Evolutionary conservation across 2,113 vertebrate species (phyloP).

Genomic region (Chaenocephalus aceratus): DNA sequence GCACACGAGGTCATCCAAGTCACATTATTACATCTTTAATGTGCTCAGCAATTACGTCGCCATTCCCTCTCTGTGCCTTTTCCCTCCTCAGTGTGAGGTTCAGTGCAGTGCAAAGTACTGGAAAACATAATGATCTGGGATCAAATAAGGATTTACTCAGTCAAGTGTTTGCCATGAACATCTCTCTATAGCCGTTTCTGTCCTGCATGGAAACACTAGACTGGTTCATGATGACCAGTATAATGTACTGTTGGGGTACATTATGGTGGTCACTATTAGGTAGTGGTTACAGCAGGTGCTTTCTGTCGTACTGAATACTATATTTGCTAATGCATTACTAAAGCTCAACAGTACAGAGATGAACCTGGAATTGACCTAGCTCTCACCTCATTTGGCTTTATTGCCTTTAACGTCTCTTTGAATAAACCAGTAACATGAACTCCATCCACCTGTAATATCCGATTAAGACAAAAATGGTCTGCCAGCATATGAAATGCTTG

Average conservation of each 20-base stretch:
- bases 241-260: not conserved
- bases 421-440: not conserved
- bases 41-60: slow-evolving; percentile 24
- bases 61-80: slow-evolving; percentile 30
- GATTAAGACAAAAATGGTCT: not conserved
- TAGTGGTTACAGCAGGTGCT: not conserved
- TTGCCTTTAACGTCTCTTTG: not conserved
- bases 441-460: not conserved
- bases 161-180: slow-evolving; percentile 22
- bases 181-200: slow-evolving; percentile 20
- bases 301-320: not conserved
- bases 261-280: not conserved
- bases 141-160: slow-evolving; percentile 46
- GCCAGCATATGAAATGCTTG: not conserved
- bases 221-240: not conserved
- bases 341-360: not conserved
- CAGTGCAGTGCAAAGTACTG: slow-evolving; percentile 40
- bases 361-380: not conserved
- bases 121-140: slow-evolving; percentile 51
- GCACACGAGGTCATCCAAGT: slow-evolving; percentile 17
- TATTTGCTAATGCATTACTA: not conserved
- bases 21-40: slow-evolving; percentile 35
- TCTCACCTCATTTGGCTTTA: slow-evolving; percentile 1
- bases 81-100: slow-evolving; percentile 22
- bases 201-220: not conserved